Base-by-base conservation (phyloP, 2,888 invertebrate species). In the Scaeva pyrastri region DNA sequence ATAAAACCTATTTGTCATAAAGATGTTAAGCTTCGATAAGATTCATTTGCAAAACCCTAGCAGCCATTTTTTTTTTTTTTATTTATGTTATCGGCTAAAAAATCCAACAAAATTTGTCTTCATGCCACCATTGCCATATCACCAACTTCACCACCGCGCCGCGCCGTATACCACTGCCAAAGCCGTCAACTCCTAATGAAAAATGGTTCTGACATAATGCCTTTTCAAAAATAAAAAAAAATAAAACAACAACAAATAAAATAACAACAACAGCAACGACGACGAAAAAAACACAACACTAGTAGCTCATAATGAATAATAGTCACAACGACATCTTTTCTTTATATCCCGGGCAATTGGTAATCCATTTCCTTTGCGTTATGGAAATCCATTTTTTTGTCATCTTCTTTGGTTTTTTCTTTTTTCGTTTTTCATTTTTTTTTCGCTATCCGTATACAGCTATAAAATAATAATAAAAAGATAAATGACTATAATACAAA, bases 381-480 rank as follows among this genome's bases (percentile, higher is more conserved):
- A 80, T 84, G 75, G 71, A 75, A 75, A 80, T 75, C 80, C 58
- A 64, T 70, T 62, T 62, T 36, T 41, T 58, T 14, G 4, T 14
- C n/a, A 14, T 58, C 16, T 50, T 12, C 11, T 7, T 21, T 21
- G 4, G 21, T 26, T 2, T 52, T 12, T 58, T 39, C 8, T 39
- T 58, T 36, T 43, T 7, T 21, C 10, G 4, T 50, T 26, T 2
- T 52, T 12, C 39, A 19, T 3, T 39, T 58, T 36, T 43, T 55
- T 55, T n/a, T 23, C 31, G n/a, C 26, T 31, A 26, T 11, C n/a
- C 31, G 68, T 77, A 58, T 66, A 23, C 14, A 80, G 80, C 75
- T 80, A 75, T 84, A 75, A 84, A 84, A 84, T 84, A 80, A 80
- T 75, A 80, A 80, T 80, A 64, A 80, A 80, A 84, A 75, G 71